phyloP scores from a whole-genome alignment of 2,797 vertebrate genomes.

The Sebastiscus tertius region DNA sequence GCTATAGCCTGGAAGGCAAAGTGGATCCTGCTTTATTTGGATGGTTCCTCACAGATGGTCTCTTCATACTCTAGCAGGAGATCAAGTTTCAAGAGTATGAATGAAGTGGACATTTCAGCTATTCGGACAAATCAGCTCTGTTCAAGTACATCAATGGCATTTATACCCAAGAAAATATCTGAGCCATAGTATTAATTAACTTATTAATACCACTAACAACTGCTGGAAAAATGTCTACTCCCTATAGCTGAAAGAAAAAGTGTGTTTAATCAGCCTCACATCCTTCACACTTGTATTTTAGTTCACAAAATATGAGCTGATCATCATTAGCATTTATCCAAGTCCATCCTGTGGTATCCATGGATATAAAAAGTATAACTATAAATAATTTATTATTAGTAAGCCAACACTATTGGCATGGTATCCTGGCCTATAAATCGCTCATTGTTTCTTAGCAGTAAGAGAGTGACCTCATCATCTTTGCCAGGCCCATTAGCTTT shows the following conservation, averaged over 20 bases:
- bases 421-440: conserved; percentile 63
- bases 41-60: conserved; percentile 77
- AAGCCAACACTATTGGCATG: conserved; percentile 37
- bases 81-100: conserved; percentile 72
- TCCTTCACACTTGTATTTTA: neutral
- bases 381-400: conserved; percentile 65
- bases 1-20: conserved; percentile 74
- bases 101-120: conserved; percentile 49
- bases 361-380: conserved; percentile 36
- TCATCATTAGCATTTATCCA: neutral
- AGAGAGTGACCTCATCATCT: conserved; percentile 80
- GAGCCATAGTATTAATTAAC: conserved; percentile 5
- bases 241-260: neutral
- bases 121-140: conserved; percentile 44
- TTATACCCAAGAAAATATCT: conserved; percentile 1
- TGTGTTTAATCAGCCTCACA: neutral
- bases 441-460: conserved; percentile 58
- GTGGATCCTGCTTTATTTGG: conserved; percentile 65
- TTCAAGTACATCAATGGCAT: conserved; percentile 13
- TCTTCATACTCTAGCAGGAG: conserved; percentile 63
- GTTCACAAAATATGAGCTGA: neutral
- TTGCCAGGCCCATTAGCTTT: conserved; percentile 78
- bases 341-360: neutral
- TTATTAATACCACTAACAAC: conserved; percentile 14
- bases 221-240: neutral